Conservation (phyloP, 2,113 vertebrate genomes). For the Bubalus kerabau region DNA sequence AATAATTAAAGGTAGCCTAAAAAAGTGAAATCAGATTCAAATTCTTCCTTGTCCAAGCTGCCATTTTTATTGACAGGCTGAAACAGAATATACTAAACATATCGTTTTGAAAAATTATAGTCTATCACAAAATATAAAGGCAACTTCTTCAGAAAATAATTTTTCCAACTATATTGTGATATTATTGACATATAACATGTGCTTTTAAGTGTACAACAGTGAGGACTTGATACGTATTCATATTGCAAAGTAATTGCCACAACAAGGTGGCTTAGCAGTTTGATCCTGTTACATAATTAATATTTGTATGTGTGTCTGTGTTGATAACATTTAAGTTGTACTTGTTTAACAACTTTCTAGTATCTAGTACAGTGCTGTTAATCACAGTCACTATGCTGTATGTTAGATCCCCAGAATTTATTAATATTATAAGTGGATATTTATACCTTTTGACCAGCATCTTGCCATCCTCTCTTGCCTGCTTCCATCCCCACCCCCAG, state of each 20-base stretch:
- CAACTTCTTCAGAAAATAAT: not conserved
- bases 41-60: not conserved
- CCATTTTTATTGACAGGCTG: not conserved
- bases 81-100: not conserved
- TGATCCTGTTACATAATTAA: not conserved
- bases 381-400: not conserved
- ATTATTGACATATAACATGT: not conserved
- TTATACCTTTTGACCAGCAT: not conserved
- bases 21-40: not conserved
- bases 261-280: not conserved
- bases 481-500: not conserved
- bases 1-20: not conserved
- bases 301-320: not conserved
- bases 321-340: not conserved
- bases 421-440: not conserved
- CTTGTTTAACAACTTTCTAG: not conserved
- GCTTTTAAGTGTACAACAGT: not conserved
- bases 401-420: not conserved
- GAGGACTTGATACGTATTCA: not conserved
- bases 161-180: not conserved
- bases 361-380: not conserved
- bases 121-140: not conserved
- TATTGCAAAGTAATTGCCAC: not conserved
- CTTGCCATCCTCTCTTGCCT: not conserved
- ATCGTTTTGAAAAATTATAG: not conserved